phyloP scores from a whole-genome alignment of 2,888 invertebrate genomes.

The Sinotaia quadrata region DNA sequence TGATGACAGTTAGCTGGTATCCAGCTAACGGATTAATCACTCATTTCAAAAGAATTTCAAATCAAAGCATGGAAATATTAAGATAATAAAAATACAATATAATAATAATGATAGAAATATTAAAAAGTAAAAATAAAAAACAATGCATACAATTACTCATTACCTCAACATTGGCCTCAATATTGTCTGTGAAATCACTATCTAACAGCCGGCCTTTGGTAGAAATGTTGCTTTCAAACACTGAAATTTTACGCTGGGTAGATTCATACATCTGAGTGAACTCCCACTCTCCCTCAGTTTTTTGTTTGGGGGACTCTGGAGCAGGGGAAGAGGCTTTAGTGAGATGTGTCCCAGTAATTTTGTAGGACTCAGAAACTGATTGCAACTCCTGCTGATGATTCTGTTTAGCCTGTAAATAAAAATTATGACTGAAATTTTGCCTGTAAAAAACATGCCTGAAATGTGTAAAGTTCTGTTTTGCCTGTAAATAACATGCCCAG shows the following conservation, averaged over 20 bases:
- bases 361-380: slow-evolving; percentile 8
- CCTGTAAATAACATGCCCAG: too few relatives aligned
- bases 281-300: slow-evolving; percentile 38
- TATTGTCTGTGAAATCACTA: slow-evolving; percentile 50
- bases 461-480: too few relatives aligned
- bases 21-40: too few relatives aligned
- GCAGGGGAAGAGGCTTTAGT: slow-evolving; percentile 10
- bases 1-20: neutral
- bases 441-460: too few relatives aligned
- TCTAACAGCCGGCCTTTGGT: slow-evolving; percentile 51
- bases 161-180: slow-evolving; percentile 61
- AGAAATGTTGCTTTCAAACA: slow-evolving; percentile 52
- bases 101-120: too few relatives aligned
- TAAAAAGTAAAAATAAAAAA: too few relatives aligned
- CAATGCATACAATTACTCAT: too few relatives aligned
- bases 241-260: slow-evolving; percentile 49
- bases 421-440: too few relatives aligned
- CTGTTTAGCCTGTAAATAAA: slow-evolving; percentile 19
- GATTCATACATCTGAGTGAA: slow-evolving; percentile 48
- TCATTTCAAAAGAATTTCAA: too few relatives aligned
- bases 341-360: neutral
- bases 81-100: too few relatives aligned
- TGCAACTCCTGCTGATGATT: slow-evolving; percentile 17
- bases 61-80: too few relatives aligned
- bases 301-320: slow-evolving; percentile 24